phyloP scores from a whole-genome alignment of 2,113 vertebrate genomes.

The Platysteira castanea region DNA sequence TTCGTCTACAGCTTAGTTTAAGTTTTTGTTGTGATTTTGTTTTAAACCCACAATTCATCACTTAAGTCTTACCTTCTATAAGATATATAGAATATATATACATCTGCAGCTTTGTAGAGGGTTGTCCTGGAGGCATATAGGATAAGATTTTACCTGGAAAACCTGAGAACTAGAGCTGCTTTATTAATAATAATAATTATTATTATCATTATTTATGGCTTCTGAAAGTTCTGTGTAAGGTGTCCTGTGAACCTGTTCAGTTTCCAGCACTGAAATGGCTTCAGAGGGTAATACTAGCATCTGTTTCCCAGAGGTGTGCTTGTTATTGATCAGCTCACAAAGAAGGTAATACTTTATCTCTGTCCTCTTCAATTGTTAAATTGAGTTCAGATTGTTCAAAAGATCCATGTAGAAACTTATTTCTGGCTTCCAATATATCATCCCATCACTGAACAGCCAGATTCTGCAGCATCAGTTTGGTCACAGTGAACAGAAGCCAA shows the following conservation, averaged over 20 bases:
- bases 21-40: not conserved
- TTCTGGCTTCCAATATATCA: slow-evolving; percentile 50
- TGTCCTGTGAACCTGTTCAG: not conserved
- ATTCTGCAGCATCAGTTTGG: slow-evolving; percentile 34
- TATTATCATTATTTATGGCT: not conserved
- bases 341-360: slow-evolving; percentile 35
- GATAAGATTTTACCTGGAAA: not conserved
- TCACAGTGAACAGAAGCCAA: slow-evolving; percentile 20
- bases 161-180: not conserved
- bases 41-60: not conserved
- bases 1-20: not conserved
- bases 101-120: not conserved
- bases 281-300: not conserved
- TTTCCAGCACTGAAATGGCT: not conserved
- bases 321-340: slow-evolving; percentile 35
- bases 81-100: not conserved
- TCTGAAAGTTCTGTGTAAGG: not conserved
- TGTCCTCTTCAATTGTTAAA: slow-evolving; percentile 50
- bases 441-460: not conserved
- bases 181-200: not conserved
- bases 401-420: slow-evolving; percentile 40
- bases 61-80: not conserved
- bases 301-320: slow-evolving; percentile 47
- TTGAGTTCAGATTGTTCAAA: slow-evolving; percentile 44
- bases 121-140: not conserved